A percentile compares a stretch with the other conserved stretches of the same genome.
Evolutionary conservation across 2,113 vertebrate species (phyloP).

Genomic region (Rattus rattus): DNA sequence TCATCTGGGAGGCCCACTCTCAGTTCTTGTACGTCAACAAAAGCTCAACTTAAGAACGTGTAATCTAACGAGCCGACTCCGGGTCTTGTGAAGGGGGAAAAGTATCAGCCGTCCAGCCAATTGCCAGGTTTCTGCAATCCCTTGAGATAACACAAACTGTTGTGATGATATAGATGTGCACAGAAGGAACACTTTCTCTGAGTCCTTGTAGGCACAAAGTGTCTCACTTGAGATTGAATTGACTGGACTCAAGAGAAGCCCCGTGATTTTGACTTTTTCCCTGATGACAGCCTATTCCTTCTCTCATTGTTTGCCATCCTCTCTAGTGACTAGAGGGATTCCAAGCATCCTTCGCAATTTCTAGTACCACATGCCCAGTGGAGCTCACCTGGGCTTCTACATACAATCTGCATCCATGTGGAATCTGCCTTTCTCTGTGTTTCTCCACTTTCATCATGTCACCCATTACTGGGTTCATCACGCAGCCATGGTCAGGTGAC

Average conservation of each 20-base stretch:
- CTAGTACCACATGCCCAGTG: not conserved
- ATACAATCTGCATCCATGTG: fast-evolving
- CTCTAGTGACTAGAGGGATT: not conserved
- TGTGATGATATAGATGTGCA: not conserved
- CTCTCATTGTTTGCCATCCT: not conserved
- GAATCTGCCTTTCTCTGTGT: not conserved
- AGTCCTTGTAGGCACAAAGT: not conserved
- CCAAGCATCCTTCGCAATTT: not conserved
- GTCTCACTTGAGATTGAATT: not conserved
- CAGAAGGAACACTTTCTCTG: conserved; percentile 26
- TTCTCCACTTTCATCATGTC: not conserved
- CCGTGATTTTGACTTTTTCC: not conserved
- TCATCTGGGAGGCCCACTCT: not conserved
- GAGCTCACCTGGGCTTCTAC: not conserved
- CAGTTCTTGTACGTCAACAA: not conserved
- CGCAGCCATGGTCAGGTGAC: not conserved
- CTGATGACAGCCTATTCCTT: not conserved
- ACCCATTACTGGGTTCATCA: not conserved
- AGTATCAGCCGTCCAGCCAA: not conserved
- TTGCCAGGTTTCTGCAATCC: not conserved
- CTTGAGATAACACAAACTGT: conserved; percentile 33
- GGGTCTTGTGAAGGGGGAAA: not conserved
- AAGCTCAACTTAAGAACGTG: conserved; percentile 10
- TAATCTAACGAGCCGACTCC: conserved; percentile 8
- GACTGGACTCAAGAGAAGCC: not conserved